These are phyloP conservation scores for Betta splendens DNA, from an alignment of 2,797 vertebrate species.

Conservation along the genomic window DNA sequence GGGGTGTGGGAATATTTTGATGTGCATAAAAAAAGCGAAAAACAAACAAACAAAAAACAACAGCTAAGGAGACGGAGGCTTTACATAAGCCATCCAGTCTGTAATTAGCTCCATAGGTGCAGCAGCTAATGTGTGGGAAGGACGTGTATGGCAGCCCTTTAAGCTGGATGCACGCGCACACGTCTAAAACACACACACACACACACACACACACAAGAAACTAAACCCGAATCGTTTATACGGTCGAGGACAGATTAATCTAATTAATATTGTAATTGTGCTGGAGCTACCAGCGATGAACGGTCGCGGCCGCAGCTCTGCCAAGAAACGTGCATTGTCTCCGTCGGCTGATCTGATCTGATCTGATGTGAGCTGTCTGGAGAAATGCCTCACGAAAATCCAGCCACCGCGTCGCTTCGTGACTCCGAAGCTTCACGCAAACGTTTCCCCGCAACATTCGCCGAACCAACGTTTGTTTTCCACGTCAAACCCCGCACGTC, in stretches of 20 bases:
- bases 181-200: background rate
- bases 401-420: slow-evolving; percentile 44
- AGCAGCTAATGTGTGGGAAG: slow-evolving; percentile 66
- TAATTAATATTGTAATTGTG: background rate
- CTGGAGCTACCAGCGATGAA: background rate
- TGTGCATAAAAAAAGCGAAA: background rate
- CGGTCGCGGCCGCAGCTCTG: too few relatives aligned
- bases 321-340: too few relatives aligned
- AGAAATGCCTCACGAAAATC: slow-evolving; percentile 29
- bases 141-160: slow-evolving; percentile 39
- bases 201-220: slow-evolving; percentile 5
- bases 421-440: too few relatives aligned
- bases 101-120: slow-evolving; percentile 47
- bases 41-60: slow-evolving; percentile 20
- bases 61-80: slow-evolving; percentile 34
- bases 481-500: too few relatives aligned
- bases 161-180: slow-evolving; percentile 14
- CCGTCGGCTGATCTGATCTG: too few relatives aligned
- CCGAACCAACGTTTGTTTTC: too few relatives aligned
- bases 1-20: too few relatives aligned
- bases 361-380: too few relatives aligned
- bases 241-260: background rate
- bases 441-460: too few relatives aligned
- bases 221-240: slow-evolving; percentile 21
- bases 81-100: slow-evolving; percentile 19